Conservation (phyloP, 2,113 vertebrate species). For the Hystrix brachyura region DNA sequence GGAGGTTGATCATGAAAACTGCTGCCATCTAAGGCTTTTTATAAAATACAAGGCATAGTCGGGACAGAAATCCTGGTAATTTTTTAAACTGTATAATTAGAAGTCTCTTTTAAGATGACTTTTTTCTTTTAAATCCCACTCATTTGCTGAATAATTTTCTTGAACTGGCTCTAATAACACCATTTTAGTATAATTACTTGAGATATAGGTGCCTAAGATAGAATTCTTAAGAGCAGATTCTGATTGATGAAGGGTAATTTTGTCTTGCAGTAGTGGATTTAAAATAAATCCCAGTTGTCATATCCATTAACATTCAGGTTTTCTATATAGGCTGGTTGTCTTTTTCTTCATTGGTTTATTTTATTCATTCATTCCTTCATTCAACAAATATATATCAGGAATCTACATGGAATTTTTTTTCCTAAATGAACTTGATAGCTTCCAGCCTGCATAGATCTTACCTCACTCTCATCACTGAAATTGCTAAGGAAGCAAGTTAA, state of each 20-base stretch:
- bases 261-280: conserved; percentile 63
- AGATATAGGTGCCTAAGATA: conserved; percentile 73
- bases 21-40: conserved; percentile 39
- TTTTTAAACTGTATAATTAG: conserved; percentile 75
- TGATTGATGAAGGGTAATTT: conserved; percentile 79
- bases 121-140: conserved; percentile 76
- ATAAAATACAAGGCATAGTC: background rate
- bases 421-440: conserved; percentile 3
- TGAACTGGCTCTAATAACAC: conserved; percentile 76
- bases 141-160: conserved; percentile 78
- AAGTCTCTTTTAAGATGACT: conserved; percentile 71
- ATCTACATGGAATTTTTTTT: background rate
- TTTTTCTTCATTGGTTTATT: conserved; percentile 36
- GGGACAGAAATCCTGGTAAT: conserved; percentile 72
- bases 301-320: conserved; percentile 39
- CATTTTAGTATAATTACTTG: conserved; percentile 80
- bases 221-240: conserved; percentile 77
- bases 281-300: conserved; percentile 75
- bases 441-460: background rate
- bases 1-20: background rate
- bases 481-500: background rate
- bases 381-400: conserved; percentile 16
- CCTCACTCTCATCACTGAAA: background rate
- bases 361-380: conserved; percentile 36
- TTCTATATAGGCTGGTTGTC: conserved; percentile 18